A percentile compares a stretch with the other conserved stretches of the same genome.
These are phyloP conservation scores for Drosophila simulans DNA, from an alignment of 1,140 invertebrate genomes.

Conservation along the genomic window DNA sequence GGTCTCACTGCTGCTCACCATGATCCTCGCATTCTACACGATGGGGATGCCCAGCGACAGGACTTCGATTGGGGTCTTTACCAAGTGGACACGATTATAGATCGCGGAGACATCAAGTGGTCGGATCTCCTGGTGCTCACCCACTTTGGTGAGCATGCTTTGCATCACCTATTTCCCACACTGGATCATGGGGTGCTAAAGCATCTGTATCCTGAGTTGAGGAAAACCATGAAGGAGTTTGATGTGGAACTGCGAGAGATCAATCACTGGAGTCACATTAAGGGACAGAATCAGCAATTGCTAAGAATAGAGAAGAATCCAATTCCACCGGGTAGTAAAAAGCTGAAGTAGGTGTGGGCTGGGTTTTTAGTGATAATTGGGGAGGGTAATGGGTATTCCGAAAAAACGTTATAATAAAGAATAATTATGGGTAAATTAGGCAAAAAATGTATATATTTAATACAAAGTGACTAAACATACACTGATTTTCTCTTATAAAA, in stretches of 20 bases:
- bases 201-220: slow-evolving; percentile 87
- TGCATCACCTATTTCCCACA: slow-evolving; percentile 93
- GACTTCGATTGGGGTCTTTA: slow-evolving; percentile 92
- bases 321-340: slow-evolving; percentile 79
- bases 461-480: background rate
- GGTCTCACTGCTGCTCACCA: slow-evolving; percentile 92
- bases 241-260: slow-evolving; percentile 86
- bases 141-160: slow-evolving; percentile 90
- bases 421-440: too few relatives aligned
- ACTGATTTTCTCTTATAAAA: background rate
- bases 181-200: slow-evolving; percentile 90
- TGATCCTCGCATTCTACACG: slow-evolving; percentile 92
- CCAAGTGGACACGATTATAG: slow-evolving; percentile 90
- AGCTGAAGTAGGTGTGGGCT: slow-evolving; percentile 26
- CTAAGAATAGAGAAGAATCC: slow-evolving; percentile 83
- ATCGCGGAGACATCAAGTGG: slow-evolving; percentile 88
- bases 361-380: background rate
- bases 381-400: background rate
- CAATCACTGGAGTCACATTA: slow-evolving; percentile 87
- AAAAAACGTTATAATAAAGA: too few relatives aligned
- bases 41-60: slow-evolving; percentile 88
- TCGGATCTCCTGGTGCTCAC: slow-evolving; percentile 88
- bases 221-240: slow-evolving; percentile 89
- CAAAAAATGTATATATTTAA: background rate
- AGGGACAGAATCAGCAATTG: slow-evolving; percentile 89